A percentile compares a stretch with the other conserved stretches of the same genome.
Conservation (phyloP, 2,797 vertebrate genomes). For the Bothrops alternatus region DNA sequence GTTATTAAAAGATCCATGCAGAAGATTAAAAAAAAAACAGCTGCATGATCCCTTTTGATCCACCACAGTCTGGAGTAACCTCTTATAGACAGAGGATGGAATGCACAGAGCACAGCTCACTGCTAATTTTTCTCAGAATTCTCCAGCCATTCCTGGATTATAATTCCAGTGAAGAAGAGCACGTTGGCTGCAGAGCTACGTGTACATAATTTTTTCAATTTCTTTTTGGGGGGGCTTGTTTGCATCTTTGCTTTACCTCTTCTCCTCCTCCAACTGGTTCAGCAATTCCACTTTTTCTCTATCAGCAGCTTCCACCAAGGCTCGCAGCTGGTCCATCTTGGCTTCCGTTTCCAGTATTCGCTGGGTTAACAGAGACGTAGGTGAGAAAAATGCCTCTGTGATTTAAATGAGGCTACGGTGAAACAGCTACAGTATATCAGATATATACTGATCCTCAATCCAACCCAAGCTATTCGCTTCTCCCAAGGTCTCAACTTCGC, state of each 20-base stretch:
- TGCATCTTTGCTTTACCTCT: slow-evolving; percentile 76
- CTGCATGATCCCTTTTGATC: too few relatives aligned
- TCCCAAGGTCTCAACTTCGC: neutral
- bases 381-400: neutral
- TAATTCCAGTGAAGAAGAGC: neutral
- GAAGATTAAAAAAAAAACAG: neutral
- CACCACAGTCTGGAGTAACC: neutral
- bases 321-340: slow-evolving; percentile 96
- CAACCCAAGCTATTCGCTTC: neutral
- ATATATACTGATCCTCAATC: neutral
- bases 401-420: neutral
- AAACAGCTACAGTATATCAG: neutral
- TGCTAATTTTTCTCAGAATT: neutral
- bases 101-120: neutral
- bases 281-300: slow-evolving; percentile 95
- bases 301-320: slow-evolving; percentile 94
- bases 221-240: too few relatives aligned
- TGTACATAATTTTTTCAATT: neutral
- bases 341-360: slow-evolving; percentile 88
- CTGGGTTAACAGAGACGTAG: slow-evolving; percentile 59
- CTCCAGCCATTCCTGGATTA: neutral
- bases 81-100: neutral
- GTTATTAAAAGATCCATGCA: neutral
- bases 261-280: slow-evolving; percentile 97
- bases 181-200: neutral